Evolutionary conservation across 2,113 vertebrate genomes (phyloP).

Genomic region (Bombycilla garrulus): DNA sequence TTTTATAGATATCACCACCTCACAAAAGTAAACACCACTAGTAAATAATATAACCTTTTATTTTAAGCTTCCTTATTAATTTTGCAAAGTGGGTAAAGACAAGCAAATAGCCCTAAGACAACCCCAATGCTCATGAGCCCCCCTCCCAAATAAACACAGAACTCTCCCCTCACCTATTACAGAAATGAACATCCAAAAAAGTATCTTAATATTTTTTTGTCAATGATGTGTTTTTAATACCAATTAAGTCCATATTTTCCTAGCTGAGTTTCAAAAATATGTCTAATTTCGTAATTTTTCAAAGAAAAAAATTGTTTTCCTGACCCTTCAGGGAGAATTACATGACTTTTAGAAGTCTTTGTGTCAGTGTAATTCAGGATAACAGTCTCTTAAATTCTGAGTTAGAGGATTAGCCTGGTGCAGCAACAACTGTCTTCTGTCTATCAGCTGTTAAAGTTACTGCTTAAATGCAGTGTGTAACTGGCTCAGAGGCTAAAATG

Average conservation of each 20-base stretch:
- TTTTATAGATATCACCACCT: neutral
- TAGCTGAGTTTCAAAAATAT: neutral
- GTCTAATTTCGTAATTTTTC: neutral
- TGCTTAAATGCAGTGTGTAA: neutral
- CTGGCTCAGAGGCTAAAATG: neutral
- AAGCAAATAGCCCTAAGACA: neutral
- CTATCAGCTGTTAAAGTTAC: neutral
- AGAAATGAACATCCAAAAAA: neutral
- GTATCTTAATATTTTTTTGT: neutral
- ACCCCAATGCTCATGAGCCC: fast-evolving
- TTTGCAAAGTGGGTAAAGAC: neutral
- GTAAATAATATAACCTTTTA: neutral
- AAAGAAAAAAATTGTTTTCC: neutral
- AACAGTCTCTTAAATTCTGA: neutral
- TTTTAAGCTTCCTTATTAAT: neutral
- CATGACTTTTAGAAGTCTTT: neutral
- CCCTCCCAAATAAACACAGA: neutral
- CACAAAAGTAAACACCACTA: neutral
- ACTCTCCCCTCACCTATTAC: fast-evolving
- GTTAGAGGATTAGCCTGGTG: neutral
- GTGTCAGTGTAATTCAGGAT: neutral
- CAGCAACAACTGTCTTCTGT: neutral
- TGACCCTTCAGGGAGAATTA: neutral
- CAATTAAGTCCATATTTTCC: neutral
- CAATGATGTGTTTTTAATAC: neutral